Evolutionary conservation across 1,140 invertebrate species (phyloP).

Genomic region (Andricus grossulariae): DNA sequence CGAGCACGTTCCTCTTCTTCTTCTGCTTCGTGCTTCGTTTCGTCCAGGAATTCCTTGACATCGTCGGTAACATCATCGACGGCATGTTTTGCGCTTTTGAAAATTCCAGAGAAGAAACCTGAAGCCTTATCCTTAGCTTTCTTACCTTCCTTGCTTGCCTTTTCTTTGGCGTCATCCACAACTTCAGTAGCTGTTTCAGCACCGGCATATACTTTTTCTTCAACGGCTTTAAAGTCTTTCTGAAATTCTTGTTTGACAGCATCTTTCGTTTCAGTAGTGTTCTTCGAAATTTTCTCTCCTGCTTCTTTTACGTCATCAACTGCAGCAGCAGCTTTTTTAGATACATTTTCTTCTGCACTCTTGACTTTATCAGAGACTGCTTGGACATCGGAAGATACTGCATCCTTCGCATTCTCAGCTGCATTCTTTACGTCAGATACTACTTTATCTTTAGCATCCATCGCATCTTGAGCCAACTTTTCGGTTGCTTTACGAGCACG

Average conservation of each 20-base stretch:
- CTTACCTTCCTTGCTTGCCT: conserved; percentile 43
- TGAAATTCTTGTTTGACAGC: conserved; percentile 38
- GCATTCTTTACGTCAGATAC: conserved; percentile 32
- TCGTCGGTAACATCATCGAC: conserved; percentile 64
- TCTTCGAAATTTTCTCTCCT: conserved; percentile 30
- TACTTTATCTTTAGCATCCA: not conserved
- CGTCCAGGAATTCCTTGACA: conserved; percentile 62
- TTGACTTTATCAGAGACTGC: conserved; percentile 31
- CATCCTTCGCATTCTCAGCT: conserved; percentile 36
- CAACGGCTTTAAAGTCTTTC: conserved; percentile 33
- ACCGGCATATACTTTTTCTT: conserved; percentile 35
- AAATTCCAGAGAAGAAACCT: conserved; percentile 53
- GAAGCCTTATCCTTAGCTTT: conserved; percentile 50
- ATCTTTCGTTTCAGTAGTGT: conserved; percentile 23
- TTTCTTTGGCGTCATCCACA: conserved; percentile 34
- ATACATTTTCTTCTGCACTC: conserved; percentile 29
- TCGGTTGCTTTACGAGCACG: conserved; percentile 32
- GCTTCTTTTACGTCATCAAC: conserved; percentile 28
- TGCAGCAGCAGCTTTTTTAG: conserved; percentile 17
- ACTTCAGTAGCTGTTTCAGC: conserved; percentile 16
- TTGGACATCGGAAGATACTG: conserved; percentile 41
- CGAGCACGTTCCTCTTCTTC: conserved; percentile 48
- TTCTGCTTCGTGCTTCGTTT: conserved; percentile 57
- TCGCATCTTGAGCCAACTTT: conserved; percentile 31
- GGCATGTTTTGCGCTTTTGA: conserved; percentile 59